Evolutionary conservation across 2,888 invertebrate genomes (phyloP).

Genomic region (Trissonchulus sp.): DNA sequence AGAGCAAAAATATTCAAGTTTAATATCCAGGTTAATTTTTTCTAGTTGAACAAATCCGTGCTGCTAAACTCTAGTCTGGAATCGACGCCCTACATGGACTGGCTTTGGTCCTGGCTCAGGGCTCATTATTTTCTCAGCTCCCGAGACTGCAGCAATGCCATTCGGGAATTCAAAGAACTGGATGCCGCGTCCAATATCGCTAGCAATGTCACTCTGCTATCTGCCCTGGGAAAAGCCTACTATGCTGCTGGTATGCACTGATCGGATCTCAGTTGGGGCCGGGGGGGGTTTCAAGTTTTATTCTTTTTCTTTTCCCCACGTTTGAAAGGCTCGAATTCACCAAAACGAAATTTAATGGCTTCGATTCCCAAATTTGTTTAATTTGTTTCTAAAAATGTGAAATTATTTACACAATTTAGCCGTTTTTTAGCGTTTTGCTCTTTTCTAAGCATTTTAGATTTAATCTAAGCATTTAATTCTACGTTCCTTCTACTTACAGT

Average conservation of each 20-base stretch:
- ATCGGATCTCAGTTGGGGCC: too few species aligned
- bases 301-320: too few species aligned
- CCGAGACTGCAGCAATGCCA: not conserved
- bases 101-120: conserved; percentile 24
- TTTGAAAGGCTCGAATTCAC: not conserved
- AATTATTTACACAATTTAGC: not conserved
- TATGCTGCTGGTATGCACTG: conserved; percentile 27
- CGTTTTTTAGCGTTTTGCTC: not conserved
- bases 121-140: conserved; percentile 22
- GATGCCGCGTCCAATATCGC: not conserved
- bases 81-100: conserved; percentile 12
- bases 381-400: not conserved
- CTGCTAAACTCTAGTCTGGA: not conserved
- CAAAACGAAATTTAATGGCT: not conserved
- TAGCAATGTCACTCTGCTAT: conserved; percentile 15
- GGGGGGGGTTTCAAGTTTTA: too few species aligned
- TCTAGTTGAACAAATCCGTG: not conserved
- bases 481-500: too few species aligned
- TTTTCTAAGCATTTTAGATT: too few species aligned
- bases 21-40: too few species aligned
- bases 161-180: conserved; percentile 22
- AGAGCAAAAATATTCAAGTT: too few species aligned
- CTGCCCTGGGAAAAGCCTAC: conserved; percentile 29
- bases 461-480: too few species aligned
- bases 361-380: too few species aligned